Conservation (phyloP, 1,140 invertebrate genomes). For the Camponotus floridanus region DNA sequence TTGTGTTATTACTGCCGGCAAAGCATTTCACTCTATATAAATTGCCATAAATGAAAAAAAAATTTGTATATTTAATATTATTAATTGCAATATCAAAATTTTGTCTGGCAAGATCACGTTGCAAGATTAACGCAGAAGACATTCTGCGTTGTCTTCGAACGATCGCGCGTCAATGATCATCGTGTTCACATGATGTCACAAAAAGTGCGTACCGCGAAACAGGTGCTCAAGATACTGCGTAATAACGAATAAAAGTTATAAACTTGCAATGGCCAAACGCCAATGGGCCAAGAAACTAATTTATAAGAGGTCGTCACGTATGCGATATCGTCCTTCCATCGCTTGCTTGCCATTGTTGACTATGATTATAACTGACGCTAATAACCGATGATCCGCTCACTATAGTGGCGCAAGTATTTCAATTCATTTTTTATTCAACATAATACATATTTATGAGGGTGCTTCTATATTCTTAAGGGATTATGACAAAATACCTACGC, state of each 20-base stretch:
- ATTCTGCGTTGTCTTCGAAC: not conserved
- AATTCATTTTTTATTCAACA: no score
- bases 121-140: no score
- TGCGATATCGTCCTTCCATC: conserved; percentile 41
- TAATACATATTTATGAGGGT: no score
- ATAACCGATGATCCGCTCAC: no score
- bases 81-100: not conserved
- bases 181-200: not conserved
- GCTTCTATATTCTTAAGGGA: not conserved
- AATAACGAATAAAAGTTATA: conserved; percentile 19
- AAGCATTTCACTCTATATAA: not conserved
- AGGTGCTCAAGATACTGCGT: conserved; percentile 2
- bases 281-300: conserved; percentile 46
- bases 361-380: no score
- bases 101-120: not conserved
- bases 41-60: not conserved
- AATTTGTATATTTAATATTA: not conserved
- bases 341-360: not conserved
- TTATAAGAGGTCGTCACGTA: conserved; percentile 58
- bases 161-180: not conserved
- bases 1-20: not conserved
- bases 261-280: conserved; percentile 63
- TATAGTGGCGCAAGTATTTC: no score
- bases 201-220: conserved; percentile 10
- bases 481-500: not conserved